phyloP scores from a whole-genome alignment of 92 coral and sea anemone genomes.

The Zoanthus sansibaricus region DNA sequence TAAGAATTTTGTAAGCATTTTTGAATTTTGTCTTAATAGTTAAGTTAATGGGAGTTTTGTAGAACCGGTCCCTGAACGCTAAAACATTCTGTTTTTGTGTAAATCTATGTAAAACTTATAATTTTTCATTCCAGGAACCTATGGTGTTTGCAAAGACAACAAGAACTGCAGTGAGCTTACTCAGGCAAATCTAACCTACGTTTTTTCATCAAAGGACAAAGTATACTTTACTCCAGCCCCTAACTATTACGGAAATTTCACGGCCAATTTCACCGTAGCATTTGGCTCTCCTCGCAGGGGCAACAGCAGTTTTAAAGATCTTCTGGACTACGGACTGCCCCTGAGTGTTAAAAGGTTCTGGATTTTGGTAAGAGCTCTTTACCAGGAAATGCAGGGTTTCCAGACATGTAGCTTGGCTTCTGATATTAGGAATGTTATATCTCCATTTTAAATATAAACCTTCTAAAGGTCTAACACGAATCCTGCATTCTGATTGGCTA shows the following conservation, averaged over 20 bases:
- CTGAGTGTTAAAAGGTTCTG: neutral
- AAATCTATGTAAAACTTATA: no score
- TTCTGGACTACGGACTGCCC: neutral
- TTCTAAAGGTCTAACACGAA: no score
- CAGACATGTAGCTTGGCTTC: neutral
- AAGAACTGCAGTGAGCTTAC: neutral
- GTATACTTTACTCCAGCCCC: neutral
- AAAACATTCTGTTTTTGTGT: no score
- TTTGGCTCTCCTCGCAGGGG: neutral
- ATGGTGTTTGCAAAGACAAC: neutral
- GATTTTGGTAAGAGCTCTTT: neutral
- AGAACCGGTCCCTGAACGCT: no score
- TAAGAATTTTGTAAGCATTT: no score
- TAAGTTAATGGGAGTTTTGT: no score
- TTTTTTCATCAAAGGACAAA: neutral
- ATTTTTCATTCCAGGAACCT: neutral
- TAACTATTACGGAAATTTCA: neutral
- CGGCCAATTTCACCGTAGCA: neutral
- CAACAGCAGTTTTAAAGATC: neutral
- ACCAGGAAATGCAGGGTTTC: neutral
- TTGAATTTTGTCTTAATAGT: no score
- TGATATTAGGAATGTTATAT: neutral
- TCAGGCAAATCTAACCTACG: neutral
- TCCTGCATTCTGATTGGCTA: no score
- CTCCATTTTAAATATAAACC: neutral